A percentile compares a stretch with the other conserved stretches of the same genome.
Evolutionary conservation across 2,888 invertebrate species (phyloP).

Genomic region (Drosophila acutilabella): DNA sequence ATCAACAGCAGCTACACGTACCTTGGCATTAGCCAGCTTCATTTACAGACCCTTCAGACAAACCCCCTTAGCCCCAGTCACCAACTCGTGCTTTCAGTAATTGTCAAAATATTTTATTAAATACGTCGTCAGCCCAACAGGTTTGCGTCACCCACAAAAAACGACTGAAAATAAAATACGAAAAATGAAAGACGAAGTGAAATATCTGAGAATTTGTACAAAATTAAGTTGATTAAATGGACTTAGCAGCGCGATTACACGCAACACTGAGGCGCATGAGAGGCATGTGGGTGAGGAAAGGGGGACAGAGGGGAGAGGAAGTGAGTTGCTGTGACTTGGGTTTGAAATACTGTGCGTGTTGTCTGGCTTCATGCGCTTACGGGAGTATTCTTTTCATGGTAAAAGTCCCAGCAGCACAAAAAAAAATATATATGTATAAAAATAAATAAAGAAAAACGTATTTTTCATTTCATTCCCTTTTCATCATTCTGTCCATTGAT

Average conservation of each 20-base stretch:
- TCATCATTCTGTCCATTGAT: slow-evolving; percentile 51
- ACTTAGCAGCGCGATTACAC: slow-evolving; percentile 77
- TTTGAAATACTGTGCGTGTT: slow-evolving; percentile 50
- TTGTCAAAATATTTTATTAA: slow-evolving; percentile 66
- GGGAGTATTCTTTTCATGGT: slow-evolving; percentile 30
- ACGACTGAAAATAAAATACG: background rate
- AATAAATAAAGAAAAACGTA: slow-evolving; percentile 34
- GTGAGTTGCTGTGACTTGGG: slow-evolving; percentile 4
- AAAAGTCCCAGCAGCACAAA: slow-evolving; percentile 26
- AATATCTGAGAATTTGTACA: slow-evolving; percentile 76
- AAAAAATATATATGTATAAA: background rate
- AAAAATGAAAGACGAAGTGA: slow-evolving; percentile 38
- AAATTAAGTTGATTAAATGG: slow-evolving; percentile 79
- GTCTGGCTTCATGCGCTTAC: slow-evolving; percentile 28
- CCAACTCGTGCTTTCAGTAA: slow-evolving; percentile 20
- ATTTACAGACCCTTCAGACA: background rate
- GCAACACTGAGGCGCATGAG: slow-evolving; percentile 57
- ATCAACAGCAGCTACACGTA: slow-evolving; percentile 49
- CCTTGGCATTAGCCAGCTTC: slow-evolving; percentile 25
- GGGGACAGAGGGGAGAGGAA: background rate
- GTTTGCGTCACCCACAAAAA: slow-evolving; percentile 60
- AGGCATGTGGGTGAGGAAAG: background rate
- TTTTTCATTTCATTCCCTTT: slow-evolving; percentile 68
- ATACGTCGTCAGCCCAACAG: slow-evolving; percentile 44
- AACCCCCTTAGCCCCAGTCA: background rate